Base-by-base conservation (phyloP, 1,140 invertebrate genomes). In the Zaprionus inermis region DNA sequence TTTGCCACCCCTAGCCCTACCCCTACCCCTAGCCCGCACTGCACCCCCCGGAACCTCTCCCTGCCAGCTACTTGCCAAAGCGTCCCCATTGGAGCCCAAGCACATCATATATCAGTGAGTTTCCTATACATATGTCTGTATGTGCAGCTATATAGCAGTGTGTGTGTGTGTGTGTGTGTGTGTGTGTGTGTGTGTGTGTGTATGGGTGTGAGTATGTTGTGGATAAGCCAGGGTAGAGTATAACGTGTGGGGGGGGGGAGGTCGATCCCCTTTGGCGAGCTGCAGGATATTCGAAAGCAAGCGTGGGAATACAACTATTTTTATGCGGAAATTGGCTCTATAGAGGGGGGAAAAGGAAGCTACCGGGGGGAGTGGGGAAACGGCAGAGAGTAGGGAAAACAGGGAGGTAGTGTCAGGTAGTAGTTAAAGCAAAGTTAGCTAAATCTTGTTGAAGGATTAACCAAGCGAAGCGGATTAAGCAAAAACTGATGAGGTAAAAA, bases 321-420 rank as follows among this genome's bases (percentile, higher is more conserved):
- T 44, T 44, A 44, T 44, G 38, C 38, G 38, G 38, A 44, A 44
- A 44, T 44, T 44, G 38, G 38, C 38, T 44, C 16, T 44, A 44
- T 16, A 44, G 38, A 32, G 30, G 28, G 6, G 28, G 28, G 3
- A 28, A 6, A 28, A 28, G 28, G 28, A 28, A 6, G 2, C 28
- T 2, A 28, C n/a, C n/a, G n/a, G 28, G 28, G 28, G 28, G 28
- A 6, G 28, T 2, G 28, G 28, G 28, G 28, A 28, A 28, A n/a
- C n/a, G n/a, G n/a, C n/a, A n/a, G n/a, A n/a, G n/a, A n/a, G n/a
- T n/a, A n/a, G n/a, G n/a, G n/a, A n/a, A n/a, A n/a, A n/a, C n/a
- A n/a, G n/a, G n/a, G n/a, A n/a, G n/a, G n/a, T n/a, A n/a, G n/a
- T n/a, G n/a, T n/a, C n/a, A n/a, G n/a, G n/a, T n/a, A n/a, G n/a